Base-by-base conservation (phyloP, 2,113 vertebrate genomes). In the Nothocercus julius region DNA sequence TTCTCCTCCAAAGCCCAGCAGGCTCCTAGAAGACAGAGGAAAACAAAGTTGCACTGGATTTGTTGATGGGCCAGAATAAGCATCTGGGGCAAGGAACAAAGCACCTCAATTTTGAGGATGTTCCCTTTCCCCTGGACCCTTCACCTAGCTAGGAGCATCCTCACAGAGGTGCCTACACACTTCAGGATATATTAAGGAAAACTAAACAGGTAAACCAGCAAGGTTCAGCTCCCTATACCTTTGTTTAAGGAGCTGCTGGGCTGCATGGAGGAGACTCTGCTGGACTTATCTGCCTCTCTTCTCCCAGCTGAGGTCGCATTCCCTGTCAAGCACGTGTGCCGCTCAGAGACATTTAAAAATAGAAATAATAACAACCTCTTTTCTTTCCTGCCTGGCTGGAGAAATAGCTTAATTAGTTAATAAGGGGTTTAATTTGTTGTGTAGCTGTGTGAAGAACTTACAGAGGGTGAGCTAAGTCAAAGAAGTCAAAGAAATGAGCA, bases 331-430 rank as follows among this genome's bases (percentile, higher is more conserved):
- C n/a, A 76, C 7, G 0, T 36, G 58, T 69, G 54, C 36, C 53
- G 79, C 49, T 62, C 74, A 44, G 24, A 69, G 63, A 59, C 54
- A 76, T 87, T 92, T 91, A 92, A 95, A 97, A 93, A 91, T 80
- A 96, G 95, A 82, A 93, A 89, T 69, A 95, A 91, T 61, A 95
- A 89, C 74, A 69, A 85, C 74, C 62, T 85, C 64, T 91, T 53
- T 34, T 82, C 75, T 88, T 84, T 76, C 78, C 91, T 92, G 92
- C 54, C 82, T 93, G 62, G 84, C 49, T 95, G 84, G 75, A 95
- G 54, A 95, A 96, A 95, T 80, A 87, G 81, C 78, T 89, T 95
- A 92, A 95, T 94, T 92, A 77, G 67, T 80, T 95, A 93, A 95
- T 89, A 92, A 87, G 79, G 84, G 75, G 70, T 63, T 80, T 91